Evolutionary conservation across 2,113 vertebrate species (phyloP).

Genomic region (Peromyscus polionotus): DNA sequence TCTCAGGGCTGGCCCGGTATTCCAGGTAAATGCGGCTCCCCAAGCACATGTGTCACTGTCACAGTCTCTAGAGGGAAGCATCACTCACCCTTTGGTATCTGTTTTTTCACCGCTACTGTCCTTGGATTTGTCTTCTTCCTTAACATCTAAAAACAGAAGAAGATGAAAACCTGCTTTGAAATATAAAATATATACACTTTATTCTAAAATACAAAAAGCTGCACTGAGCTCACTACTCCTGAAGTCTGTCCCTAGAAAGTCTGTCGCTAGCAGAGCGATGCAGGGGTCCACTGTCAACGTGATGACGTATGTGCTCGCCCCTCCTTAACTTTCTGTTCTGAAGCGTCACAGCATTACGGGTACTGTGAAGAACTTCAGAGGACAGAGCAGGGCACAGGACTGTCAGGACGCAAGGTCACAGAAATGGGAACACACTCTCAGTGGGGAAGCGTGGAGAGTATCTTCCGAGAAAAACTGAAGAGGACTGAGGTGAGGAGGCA

Average conservation of each 20-base stretch:
- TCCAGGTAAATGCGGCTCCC: not conserved
- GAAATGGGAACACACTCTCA: not conserved
- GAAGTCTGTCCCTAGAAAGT: not conserved
- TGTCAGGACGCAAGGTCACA: not conserved
- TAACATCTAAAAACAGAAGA: slow-evolving; percentile 89
- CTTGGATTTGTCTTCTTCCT: slow-evolving; percentile 95
- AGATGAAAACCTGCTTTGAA: slow-evolving; percentile 40
- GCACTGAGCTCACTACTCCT: not conserved
- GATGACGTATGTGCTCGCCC: fast-evolving
- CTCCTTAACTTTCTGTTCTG: not conserved
- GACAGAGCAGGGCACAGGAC: not conserved
- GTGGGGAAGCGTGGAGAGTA: not conserved
- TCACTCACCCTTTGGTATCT: slow-evolving; percentile 92
- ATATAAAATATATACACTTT: not conserved
- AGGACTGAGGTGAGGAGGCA: not conserved
- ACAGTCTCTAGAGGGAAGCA: not conserved
- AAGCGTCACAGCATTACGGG: not conserved
- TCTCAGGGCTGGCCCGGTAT: not conserved
- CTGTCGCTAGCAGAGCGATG: not conserved
- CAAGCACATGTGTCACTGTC: not conserved
- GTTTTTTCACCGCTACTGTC: slow-evolving; percentile 92
- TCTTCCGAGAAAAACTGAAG: not conserved
- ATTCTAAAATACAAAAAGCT: slow-evolving; percentile 3
- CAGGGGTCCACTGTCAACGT: not conserved
- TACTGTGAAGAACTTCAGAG: not conserved